A percentile compares a stretch with the other conserved stretches of the same genome.
These are phyloP conservation scores for Kryphioiulus occultus DNA, from an alignment of 2,888 invertebrate species.

Conservation along the genomic window DNA sequence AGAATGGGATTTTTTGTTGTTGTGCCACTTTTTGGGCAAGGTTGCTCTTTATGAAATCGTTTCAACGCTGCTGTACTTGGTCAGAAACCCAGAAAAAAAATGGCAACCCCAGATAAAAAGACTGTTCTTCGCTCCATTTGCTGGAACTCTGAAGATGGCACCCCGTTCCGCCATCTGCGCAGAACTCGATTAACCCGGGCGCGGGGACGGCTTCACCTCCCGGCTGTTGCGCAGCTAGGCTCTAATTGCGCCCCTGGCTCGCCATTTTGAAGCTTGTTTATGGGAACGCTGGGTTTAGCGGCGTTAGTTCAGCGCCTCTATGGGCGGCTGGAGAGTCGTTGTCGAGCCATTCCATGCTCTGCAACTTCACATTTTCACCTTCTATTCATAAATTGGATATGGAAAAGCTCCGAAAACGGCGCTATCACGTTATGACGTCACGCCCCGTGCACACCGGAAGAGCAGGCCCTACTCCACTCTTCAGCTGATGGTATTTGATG, in stretches of 20 bases:
- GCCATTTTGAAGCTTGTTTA: not conserved
- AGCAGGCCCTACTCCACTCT: too few species aligned
- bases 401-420: not conserved
- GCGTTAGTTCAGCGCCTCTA: not conserved
- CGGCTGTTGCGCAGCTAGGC: not conserved
- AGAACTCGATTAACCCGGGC: not conserved
- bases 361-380: not conserved
- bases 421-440: not conserved
- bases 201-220: not conserved
- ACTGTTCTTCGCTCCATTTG: not conserved
- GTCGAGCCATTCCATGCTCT: not conserved
- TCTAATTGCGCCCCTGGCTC: not conserved
- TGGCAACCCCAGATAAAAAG: not conserved
- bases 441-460: not conserved
- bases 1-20: not conserved
- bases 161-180: not conserved
- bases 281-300: not conserved
- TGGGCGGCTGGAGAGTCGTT: not conserved
- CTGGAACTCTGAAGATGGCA: not conserved
- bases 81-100: not conserved
- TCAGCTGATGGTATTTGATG: too few species aligned
- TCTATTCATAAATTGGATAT: slow-evolving; percentile 5
- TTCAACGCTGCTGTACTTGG: not conserved
- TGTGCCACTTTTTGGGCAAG: not conserved
- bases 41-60: not conserved